These are phyloP conservation scores for Iselma pallidipennis DNA, from an alignment of 2,888 invertebrate species.

Conservation along the genomic window DNA sequence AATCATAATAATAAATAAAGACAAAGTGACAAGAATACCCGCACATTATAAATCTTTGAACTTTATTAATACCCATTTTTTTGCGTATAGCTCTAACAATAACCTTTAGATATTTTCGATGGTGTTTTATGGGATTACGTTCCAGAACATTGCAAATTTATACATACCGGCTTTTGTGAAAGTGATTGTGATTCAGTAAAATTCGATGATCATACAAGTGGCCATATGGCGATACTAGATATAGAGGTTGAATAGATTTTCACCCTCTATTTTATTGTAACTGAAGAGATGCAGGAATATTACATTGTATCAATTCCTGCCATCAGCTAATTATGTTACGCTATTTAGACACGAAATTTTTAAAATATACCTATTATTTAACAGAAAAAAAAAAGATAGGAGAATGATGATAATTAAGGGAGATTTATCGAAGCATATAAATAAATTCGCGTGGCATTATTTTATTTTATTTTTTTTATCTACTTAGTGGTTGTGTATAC, in stretches of 20 bases:
- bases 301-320: not conserved
- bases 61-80: too few relatives aligned
- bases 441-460: constrained; percentile 35
- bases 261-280: not conserved
- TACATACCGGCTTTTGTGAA: not conserved
- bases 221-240: not conserved
- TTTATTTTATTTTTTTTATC: not conserved
- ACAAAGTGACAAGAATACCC: too few relatives aligned
- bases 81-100: too few relatives aligned
- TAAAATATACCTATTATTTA: too few relatives aligned
- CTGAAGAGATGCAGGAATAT: not conserved
- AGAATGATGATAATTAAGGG: not conserved
- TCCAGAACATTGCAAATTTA: constrained; percentile 1
- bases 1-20: too few relatives aligned
- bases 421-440: constrained; percentile 28
- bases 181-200: not conserved
- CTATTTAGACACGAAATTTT: not conserved
- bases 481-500: constrained; percentile 9
- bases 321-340: not conserved
- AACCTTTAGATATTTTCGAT: too few relatives aligned
- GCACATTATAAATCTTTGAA: too few relatives aligned
- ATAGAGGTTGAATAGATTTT: not conserved
- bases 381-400: too few relatives aligned
- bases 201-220: not conserved
- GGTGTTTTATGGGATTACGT: not conserved